Evolutionary conservation across 2,113 vertebrate species (phyloP).

Genomic region (Suricata suricatta): DNA sequence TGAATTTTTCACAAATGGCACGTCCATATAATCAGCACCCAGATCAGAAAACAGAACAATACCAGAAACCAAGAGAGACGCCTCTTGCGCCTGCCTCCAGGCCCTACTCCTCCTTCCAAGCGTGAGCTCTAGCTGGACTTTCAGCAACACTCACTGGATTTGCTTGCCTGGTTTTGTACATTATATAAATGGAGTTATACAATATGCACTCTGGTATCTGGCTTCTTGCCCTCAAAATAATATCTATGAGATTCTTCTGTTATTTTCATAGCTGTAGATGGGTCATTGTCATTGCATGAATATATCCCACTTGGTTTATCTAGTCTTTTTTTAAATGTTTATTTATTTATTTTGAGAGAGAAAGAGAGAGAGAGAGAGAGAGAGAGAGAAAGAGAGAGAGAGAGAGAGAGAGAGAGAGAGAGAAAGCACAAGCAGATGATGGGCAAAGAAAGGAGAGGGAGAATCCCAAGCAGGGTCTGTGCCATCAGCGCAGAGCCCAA

Average conservation of each 20-base stretch:
- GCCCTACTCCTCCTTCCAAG: background rate
- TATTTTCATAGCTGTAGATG: background rate
- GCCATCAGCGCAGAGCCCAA: too few relatives aligned
- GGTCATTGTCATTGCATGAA: background rate
- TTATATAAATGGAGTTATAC: background rate
- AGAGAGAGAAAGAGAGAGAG: too few relatives aligned
- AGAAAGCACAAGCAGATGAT: too few relatives aligned
- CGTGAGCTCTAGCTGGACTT: background rate
- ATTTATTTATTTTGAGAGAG: too few relatives aligned
- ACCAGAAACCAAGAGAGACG: background rate
- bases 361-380: too few relatives aligned
- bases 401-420: too few relatives aligned
- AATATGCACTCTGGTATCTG: background rate
- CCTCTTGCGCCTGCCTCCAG: background rate
- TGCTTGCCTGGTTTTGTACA: background rate
- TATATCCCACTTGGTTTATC: background rate
- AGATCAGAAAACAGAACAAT: background rate
- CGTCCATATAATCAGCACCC: background rate
- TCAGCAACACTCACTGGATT: background rate
- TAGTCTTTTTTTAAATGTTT: too few relatives aligned
- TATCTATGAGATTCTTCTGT: background rate
- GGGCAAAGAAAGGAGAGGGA: too few relatives aligned
- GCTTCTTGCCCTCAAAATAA: background rate
- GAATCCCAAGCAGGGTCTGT: too few relatives aligned
- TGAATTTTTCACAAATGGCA: background rate